A percentile compares a stretch with the other conserved stretches of the same genome.
These are phyloP conservation scores for Eupithecia subfuscata DNA, from an alignment of 2,888 invertebrate genomes.

Conservation along the genomic window DNA sequence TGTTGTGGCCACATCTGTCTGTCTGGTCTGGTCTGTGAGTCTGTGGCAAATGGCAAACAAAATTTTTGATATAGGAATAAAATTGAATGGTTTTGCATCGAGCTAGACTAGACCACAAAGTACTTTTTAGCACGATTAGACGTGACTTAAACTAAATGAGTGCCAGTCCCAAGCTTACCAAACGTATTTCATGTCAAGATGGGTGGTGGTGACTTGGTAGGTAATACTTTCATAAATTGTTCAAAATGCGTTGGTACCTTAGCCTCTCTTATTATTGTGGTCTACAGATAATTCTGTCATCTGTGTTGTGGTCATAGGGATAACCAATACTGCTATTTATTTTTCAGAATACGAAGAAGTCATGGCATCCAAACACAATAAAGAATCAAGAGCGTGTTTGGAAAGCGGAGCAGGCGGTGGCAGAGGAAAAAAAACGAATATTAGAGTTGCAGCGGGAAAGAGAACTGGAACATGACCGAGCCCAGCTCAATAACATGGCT, in stretches of 20 bases:
- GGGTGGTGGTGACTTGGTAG: constrained; percentile 58
- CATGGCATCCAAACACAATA: constrained; percentile 91
- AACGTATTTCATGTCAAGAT: constrained; percentile 45
- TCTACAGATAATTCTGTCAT: too few species aligned
- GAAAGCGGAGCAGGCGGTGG: constrained; percentile 90
- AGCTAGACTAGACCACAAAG: too few species aligned
- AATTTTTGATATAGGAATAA: too few species aligned
- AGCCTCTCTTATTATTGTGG: too few species aligned
- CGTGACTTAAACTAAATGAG: neutral
- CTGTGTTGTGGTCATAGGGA: neutral
- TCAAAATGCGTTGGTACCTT: neutral
- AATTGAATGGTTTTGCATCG: too few species aligned
- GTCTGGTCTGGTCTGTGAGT: too few species aligned
- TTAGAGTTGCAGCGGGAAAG: constrained; percentile 87
- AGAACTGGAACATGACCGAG: constrained; percentile 86
- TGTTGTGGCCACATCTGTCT: too few species aligned
- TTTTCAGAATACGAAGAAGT: constrained; percentile 88
- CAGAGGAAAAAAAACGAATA: constrained; percentile 87
- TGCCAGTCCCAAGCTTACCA: neutral
- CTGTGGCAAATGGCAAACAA: too few species aligned
- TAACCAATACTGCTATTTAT: neutral
- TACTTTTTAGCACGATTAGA: too few species aligned
- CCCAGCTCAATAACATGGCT: constrained; percentile 86
- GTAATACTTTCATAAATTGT: neutral
- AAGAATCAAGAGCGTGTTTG: constrained; percentile 91